Evolutionary conservation across 2,888 invertebrate species (phyloP).

Genomic region (Epirrita christyi): DNA sequence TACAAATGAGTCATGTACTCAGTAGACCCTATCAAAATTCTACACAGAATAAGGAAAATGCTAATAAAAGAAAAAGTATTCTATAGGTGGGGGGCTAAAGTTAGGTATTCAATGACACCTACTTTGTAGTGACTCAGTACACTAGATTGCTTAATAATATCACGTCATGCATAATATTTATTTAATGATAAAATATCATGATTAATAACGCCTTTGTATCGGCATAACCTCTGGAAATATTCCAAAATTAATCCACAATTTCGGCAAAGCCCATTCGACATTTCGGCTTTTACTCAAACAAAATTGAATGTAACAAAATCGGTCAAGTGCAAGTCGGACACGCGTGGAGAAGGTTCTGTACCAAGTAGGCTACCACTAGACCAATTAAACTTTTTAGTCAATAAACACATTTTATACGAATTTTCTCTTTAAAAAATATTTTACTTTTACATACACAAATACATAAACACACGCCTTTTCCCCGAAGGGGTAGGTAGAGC

Average conservation of each 20-base stretch:
- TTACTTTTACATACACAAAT: too few species aligned
- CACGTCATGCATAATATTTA: slow-evolving; percentile 24
- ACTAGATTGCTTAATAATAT: slow-evolving; percentile 14
- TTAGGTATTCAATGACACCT: slow-evolving; percentile 8
- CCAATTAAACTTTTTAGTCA: too few species aligned
- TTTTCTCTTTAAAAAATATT: too few species aligned
- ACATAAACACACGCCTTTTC: too few species aligned
- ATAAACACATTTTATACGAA: too few species aligned
- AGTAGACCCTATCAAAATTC: slow-evolving; percentile 1
- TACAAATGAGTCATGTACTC: too few species aligned
- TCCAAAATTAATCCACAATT: background rate
- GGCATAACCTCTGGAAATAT: background rate
- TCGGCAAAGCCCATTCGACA: background rate
- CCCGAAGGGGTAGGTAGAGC: too few species aligned
- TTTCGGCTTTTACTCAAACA: background rate
- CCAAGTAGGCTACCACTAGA: too few species aligned
- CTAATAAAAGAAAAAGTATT: background rate
- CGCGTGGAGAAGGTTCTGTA: too few species aligned
- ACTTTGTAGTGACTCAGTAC: slow-evolving; percentile 3
- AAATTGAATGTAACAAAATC: too few species aligned
- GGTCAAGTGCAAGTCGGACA: too few species aligned
- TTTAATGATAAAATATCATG: slow-evolving; percentile 18
- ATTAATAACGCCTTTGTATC: slow-evolving; percentile 9
- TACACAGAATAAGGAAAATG: slow-evolving; percentile 1
- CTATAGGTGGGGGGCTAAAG: slow-evolving; percentile 3